phyloP scores from a whole-genome alignment of 2,113 vertebrate genomes.

The Ivindomyrus marchei region DNA sequence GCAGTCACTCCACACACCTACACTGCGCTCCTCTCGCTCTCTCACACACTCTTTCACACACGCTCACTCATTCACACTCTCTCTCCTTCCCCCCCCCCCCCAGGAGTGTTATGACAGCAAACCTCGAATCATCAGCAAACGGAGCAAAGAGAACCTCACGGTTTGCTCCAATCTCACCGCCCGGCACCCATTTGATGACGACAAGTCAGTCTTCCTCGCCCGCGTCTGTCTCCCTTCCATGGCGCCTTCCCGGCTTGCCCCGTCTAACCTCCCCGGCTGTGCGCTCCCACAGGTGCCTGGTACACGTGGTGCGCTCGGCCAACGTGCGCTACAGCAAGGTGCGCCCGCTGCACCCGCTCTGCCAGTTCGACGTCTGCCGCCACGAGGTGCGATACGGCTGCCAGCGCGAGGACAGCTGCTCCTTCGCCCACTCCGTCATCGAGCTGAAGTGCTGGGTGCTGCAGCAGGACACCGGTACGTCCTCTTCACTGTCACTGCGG shows the following conservation, averaged over 20 bases:
- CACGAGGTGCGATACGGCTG: slow-evolving; percentile 94
- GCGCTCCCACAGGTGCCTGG: slow-evolving; percentile 77
- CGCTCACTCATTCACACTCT: neutral
- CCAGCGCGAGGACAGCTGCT: slow-evolving; percentile 93
- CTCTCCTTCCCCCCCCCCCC: neutral
- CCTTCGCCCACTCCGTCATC: slow-evolving; percentile 94
- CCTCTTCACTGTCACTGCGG: neutral
- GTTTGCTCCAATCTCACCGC: slow-evolving; percentile 94
- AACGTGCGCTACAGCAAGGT: slow-evolving; percentile 95
- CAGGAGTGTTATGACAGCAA: slow-evolving; percentile 99
- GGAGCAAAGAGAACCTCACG: slow-evolving; percentile 85
- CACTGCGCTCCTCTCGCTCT: slow-evolving; percentile 43
- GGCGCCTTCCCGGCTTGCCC: neutral
- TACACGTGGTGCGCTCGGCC: slow-evolving; percentile 89
- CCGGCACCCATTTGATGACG: slow-evolving; percentile 89
- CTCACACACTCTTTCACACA: neutral
- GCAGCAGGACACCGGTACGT: slow-evolving; percentile 84
- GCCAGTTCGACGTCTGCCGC: slow-evolving; percentile 92
- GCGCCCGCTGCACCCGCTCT: slow-evolving; percentile 89
- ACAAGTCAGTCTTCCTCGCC: slow-evolving; percentile 74
- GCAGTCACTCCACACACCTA: neutral
- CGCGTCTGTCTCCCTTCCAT: neutral
- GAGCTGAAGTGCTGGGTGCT: slow-evolving; percentile 96
- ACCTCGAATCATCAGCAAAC: slow-evolving; percentile 96
- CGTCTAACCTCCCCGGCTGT: neutral